Base-by-base conservation (phyloP, 1,140 invertebrate species). In the Mactra quadrangularis region DNA sequence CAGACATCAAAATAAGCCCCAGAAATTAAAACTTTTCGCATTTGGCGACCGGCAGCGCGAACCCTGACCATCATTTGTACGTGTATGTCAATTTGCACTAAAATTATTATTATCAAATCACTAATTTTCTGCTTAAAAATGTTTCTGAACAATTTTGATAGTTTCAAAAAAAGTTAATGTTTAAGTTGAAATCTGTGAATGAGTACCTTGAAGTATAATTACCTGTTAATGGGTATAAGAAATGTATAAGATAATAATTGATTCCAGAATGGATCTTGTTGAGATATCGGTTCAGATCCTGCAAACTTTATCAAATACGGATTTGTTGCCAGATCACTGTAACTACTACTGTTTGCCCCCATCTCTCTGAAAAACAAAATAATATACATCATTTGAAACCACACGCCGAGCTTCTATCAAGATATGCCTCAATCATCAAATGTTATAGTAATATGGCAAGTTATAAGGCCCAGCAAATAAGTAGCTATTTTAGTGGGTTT, bases 251-350 rank as follows among this genome's bases (percentile, higher is more conserved):
- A 97, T 17, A 99, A 93, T 70, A 99, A 94, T 85, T 96, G 95
- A 91, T 97, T 97, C 98, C 98, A 99, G 92, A 98, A 99, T 15
- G 96, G 95, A 94, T 98, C 97, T 93, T 98, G 97, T 29, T 95
- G 94, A n/a, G 95, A 94, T 87, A 99, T 96, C 17, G 95, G 90
- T 84, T 97, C 95, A 59, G 95, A 95, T 0, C 96, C 95, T 83
- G 96, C 96, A 91, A 99, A 97, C 70, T 94, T 94, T 71, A 95
- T 94, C 38, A 99, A 93, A 89, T 96, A 95, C 85, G 96, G 95
- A 94, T 99, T 99, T 74, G 95, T 95, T 55, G 95, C 95, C 71
- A 99, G 93, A 89, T 98, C 96, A 74, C 95, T 95, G 88, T 97
- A 95, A 88, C 95, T 95, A 92, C 96, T 98, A 81, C 97, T 95